Conservation (phyloP, 1,140 invertebrate species). For the Idris sp. region DNA sequence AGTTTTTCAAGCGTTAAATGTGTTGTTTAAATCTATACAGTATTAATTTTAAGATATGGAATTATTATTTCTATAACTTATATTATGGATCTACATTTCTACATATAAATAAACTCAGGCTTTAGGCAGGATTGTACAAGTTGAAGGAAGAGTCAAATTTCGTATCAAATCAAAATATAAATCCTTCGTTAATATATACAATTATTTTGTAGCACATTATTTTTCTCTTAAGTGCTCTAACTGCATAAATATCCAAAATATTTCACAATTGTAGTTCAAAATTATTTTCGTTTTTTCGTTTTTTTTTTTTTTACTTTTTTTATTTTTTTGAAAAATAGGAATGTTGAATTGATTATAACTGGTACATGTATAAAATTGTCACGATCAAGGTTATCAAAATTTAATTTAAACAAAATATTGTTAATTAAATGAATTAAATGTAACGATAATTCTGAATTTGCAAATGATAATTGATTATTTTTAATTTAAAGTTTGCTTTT, state of each 20-base stretch:
- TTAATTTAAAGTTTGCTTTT: background rate
- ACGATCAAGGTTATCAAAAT: slow-evolving; percentile 33
- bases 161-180: slow-evolving; percentile 24
- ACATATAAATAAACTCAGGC: slow-evolving; percentile 22
- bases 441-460: background rate
- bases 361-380: slow-evolving; percentile 6
- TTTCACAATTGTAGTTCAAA: slow-evolving; percentile 17
- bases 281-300: slow-evolving; percentile 8
- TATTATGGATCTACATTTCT: slow-evolving; percentile 14
- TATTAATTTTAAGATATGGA: slow-evolving; percentile 14
- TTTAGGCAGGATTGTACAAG: slow-evolving; percentile 35
- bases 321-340: background rate
- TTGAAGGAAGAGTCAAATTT: slow-evolving; percentile 34
- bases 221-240: slow-evolving; percentile 18
- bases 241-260: slow-evolving; percentile 37
- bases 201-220: slow-evolving; percentile 22
- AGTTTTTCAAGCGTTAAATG: slow-evolving; percentile 13
- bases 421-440: background rate
- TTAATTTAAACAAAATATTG: background rate
- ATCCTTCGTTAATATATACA: slow-evolving; percentile 28
- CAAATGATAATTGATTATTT: background rate
- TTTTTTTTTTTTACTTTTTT: too few species aligned
- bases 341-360: background rate
- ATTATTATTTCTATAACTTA: slow-evolving; percentile 13
- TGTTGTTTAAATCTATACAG: slow-evolving; percentile 12